phyloP scores from a whole-genome alignment of 2,888 invertebrate genomes.

The Diarsia brunnea region DNA sequence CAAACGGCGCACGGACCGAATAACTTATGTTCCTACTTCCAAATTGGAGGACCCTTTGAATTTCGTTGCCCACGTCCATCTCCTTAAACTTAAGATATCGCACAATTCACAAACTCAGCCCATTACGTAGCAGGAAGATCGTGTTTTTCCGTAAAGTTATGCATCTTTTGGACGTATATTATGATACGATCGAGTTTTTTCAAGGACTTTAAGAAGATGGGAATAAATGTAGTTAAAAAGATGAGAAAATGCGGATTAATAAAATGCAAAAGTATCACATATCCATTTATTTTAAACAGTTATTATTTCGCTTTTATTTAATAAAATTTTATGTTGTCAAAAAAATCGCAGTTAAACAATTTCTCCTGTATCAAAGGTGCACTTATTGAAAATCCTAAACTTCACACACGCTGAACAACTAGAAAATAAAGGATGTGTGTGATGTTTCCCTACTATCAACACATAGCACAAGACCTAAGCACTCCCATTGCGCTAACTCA shows the following conservation, averaged over 20 bases:
- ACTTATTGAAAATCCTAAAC: not conserved
- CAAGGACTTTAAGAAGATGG: not conserved
- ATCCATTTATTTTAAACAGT: not conserved
- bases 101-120: slow-evolving; percentile 29
- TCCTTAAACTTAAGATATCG: slow-evolving; percentile 31
- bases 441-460: not conserved
- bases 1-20: slow-evolving; percentile 28
- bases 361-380: not conserved
- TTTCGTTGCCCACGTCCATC: slow-evolving; percentile 33
- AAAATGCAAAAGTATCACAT: not conserved
- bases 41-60: slow-evolving; percentile 40
- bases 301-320: not conserved
- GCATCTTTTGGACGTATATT: not conserved
- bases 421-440: not conserved
- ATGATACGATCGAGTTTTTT: not conserved
- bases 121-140: slow-evolving; percentile 18
- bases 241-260: not conserved
- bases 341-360: not conserved
- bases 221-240: not conserved
- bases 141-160: slow-evolving; percentile 1
- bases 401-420: not conserved
- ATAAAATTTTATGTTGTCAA: not conserved
- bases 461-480: not conserved
- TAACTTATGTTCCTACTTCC: slow-evolving; percentile 45
- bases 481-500: not conserved